These are phyloP conservation scores for Helogale parvula DNA, from an alignment of 2,113 vertebrate species.

Conservation along the genomic window DNA sequence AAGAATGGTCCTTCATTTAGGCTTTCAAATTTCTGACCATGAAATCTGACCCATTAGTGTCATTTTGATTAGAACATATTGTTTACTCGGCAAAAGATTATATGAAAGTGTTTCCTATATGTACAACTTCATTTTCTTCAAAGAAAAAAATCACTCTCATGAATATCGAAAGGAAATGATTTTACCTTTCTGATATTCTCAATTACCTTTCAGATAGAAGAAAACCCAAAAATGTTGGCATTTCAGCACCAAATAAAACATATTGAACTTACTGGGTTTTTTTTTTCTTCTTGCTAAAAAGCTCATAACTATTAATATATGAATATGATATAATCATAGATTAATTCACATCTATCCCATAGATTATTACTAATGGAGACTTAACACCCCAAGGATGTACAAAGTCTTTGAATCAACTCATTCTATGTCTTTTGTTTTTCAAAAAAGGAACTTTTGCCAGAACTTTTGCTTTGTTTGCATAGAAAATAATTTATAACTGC, in stretches of 20 bases:
- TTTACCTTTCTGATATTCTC: slow-evolving; percentile 34
- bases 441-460: neutral
- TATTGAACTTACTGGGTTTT: neutral
- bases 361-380: neutral
- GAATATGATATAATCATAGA: neutral
- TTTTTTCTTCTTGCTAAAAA: neutral
- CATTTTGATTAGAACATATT: slow-evolving; percentile 27
- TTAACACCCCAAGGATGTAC: neutral
- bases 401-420: neutral
- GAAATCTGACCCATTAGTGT: slow-evolving; percentile 12
- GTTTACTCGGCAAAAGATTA: neutral
- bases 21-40: neutral
- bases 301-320: neutral
- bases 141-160: neutral
- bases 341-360: neutral
- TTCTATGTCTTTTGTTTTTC: neutral
- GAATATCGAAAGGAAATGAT: neutral
- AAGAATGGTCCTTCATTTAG: neutral
- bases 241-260: slow-evolving; percentile 30
- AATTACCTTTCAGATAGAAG: neutral
- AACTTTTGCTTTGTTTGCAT: neutral
- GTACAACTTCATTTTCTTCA: neutral
- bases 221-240: neutral
- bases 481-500: neutral
- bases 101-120: neutral